A percentile compares a stretch with the other conserved stretches of the same genome.
These are phyloP conservation scores for Argya squamiceps DNA, from an alignment of 2,797 vertebrate genomes.

Conservation along the genomic window DNA sequence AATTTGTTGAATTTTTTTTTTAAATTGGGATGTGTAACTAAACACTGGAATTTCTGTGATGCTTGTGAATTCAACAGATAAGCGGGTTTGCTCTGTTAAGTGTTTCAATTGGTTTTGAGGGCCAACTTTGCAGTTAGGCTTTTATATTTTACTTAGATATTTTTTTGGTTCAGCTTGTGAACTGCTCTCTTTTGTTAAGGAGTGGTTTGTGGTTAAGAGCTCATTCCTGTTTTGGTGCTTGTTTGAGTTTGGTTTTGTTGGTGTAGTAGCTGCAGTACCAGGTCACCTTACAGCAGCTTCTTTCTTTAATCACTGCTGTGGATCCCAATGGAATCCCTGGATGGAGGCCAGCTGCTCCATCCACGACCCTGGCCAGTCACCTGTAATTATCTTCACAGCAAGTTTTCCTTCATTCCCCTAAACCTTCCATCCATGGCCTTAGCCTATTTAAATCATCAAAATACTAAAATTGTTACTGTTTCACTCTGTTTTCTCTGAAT, in stretches of 20 bases:
- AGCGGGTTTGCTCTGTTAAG: not conserved
- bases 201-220: not conserved
- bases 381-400: not conserved
- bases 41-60: not conserved
- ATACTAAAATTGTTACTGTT: not conserved
- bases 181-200: not conserved
- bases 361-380: not conserved
- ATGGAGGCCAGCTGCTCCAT: not conserved
- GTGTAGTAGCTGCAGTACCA: not conserved
- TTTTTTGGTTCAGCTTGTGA: not conserved
- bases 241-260: not conserved
- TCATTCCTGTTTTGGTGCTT: not conserved
- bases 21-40: not conserved
- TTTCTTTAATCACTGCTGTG: rapidly evolving
- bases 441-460: not conserved
- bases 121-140: not conserved
- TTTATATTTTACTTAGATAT: not conserved
- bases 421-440: not conserved
- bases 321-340: not conserved
- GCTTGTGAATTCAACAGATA: not conserved
- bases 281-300: not conserved
- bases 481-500: not conserved
- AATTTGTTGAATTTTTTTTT: not conserved
- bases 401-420: not conserved
- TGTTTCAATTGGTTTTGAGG: not conserved